These are phyloP conservation scores for Cephonodes hylas DNA, from an alignment of 2,888 invertebrate species.

Conservation along the genomic window DNA sequence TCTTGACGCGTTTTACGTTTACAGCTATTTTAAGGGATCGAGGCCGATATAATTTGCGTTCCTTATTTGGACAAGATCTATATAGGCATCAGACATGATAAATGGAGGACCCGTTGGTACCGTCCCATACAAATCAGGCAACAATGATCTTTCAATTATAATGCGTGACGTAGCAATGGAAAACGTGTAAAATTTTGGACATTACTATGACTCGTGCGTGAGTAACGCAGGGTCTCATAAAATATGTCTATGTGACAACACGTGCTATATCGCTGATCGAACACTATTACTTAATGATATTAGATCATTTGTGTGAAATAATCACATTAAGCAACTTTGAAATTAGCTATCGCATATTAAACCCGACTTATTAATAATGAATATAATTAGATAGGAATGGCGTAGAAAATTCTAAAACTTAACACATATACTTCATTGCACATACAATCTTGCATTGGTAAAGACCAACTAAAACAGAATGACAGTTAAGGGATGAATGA, in stretches of 20 bases:
- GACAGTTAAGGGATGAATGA: too few relatives aligned
- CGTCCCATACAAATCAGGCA: not conserved
- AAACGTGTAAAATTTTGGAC: not conserved
- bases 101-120: not conserved
- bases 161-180: not conserved
- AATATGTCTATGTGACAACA: not conserved
- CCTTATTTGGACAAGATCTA: not conserved
- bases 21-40: not conserved
- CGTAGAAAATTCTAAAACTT: too few relatives aligned
- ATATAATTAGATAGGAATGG: not conserved
- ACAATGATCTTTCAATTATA: not conserved
- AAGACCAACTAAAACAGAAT: too few relatives aligned
- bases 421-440: too few relatives aligned
- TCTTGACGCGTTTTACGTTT: too few relatives aligned
- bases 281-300: not conserved
- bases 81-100: not conserved
- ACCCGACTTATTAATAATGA: not conserved
- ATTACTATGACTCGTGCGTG: not conserved
- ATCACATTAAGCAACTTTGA: not conserved
- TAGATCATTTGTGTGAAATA: not conserved
- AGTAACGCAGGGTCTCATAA: not conserved
- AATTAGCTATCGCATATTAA: not conserved
- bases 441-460: too few relatives aligned
- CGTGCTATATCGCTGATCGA: not conserved
- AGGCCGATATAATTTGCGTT: not conserved